These are phyloP conservation scores for Emberiza fucata DNA, from an alignment of 2,113 vertebrate species.

Conservation along the genomic window DNA sequence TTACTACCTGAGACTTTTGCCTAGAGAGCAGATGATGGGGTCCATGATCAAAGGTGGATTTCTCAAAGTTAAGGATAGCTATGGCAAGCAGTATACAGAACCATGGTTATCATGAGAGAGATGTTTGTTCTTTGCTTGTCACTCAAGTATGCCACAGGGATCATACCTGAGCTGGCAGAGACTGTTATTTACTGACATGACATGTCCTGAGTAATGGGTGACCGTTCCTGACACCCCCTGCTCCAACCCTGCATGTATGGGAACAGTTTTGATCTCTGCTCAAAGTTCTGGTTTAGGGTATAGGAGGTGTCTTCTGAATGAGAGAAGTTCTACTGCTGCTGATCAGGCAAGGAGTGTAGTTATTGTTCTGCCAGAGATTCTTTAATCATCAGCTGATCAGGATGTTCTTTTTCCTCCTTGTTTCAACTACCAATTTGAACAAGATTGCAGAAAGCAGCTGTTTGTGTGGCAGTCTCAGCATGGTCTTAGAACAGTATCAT, in stretches of 20 bases:
- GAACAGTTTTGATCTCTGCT: neutral
- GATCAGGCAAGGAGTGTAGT: neutral
- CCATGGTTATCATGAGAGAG: neutral
- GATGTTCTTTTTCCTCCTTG: neutral
- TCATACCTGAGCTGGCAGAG: neutral
- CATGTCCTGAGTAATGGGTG: neutral
- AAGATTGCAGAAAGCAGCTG: neutral
- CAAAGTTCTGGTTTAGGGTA: neutral
- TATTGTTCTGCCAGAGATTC: neutral
- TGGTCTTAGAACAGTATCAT: neutral
- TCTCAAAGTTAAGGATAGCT: neutral
- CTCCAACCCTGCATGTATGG: too few species aligned
- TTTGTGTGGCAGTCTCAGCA: neutral
- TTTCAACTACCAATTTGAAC: neutral
- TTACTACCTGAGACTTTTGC: neutral
- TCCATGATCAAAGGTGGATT: neutral
- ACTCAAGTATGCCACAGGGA: neutral
- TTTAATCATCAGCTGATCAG: neutral
- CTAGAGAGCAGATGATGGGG: neutral
- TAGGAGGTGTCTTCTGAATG: neutral
- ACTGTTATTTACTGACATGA: rapidly evolving
- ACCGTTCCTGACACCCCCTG: neutral
- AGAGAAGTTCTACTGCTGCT: neutral
- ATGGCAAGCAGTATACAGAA: neutral
- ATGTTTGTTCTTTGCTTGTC: neutral